Evolutionary conservation across 2,888 invertebrate species (phyloP), one percentile per base, ranked within the genome.

Genomic region (Lasioglossum oenotherae): DNA sequence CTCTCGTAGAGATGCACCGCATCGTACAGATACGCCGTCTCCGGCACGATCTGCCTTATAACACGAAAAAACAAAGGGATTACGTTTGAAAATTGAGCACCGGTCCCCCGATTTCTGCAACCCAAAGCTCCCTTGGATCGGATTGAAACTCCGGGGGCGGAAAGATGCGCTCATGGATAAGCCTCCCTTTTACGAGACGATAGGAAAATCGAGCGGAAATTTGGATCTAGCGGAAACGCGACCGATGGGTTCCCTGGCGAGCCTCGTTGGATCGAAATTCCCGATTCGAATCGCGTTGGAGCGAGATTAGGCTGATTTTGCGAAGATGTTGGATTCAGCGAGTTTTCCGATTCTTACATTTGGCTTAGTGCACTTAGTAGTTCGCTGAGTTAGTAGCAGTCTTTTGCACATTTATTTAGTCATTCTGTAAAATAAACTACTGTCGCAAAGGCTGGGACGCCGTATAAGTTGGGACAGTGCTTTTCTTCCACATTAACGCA

Each of bases 1-100:
- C 97, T 96, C 19, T 98, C 98, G 95, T 99, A 99, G 88, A 99
- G 96, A 96, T 98, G 97, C 74, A 99, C 98, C 0, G 99, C 98
- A 95, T 99, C 99, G 95, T 99, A 99, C 41, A 98, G 96, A 96
- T 99, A 98, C 57, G 98, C 98, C 27, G 99, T 99, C 94, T 98
- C 98, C 80, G 98, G 97, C 87, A 97, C 97, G 93, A 98, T 98
- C 98, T 98, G 94, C 84, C 93, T 94, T 94, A 92, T 92, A 90
- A 92, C 91, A 92, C 88, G 91, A 91, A 83, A 85, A 90, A 90
- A 67, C 31, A 31, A 67, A 67, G 67, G 85, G 75, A 85, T 92
- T 87, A 89, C 72, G 80, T 84, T 81, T 86, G 38, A 79, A 81
- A 71, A 82, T 87, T 35, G 76, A 64, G 19, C 27, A 49, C 27